Percentiles rank a stretch among this genome's conserved stretches.
Evolutionary conservation across 2,113 vertebrate species (phyloP).

Genomic region (Sebastes fasciatus): DNA sequence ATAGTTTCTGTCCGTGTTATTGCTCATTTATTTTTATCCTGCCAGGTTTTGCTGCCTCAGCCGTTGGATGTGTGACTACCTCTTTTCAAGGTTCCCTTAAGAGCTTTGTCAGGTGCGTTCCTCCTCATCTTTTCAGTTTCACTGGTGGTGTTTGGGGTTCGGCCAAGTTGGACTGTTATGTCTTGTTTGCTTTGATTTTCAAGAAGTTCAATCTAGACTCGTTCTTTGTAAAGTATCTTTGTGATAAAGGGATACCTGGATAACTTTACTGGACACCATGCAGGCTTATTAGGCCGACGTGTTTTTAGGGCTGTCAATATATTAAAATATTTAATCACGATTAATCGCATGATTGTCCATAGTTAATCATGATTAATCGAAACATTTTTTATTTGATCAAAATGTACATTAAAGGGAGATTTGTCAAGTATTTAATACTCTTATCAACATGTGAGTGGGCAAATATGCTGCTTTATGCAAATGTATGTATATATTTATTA

Average conservation of each 20-base stretch:
- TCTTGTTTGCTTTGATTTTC: neutral
- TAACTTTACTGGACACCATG: neutral
- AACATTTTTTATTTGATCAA: too few species aligned
- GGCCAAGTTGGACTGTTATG: neutral
- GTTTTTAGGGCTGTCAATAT: too few species aligned
- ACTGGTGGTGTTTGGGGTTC: neutral
- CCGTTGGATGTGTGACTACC: neutral
- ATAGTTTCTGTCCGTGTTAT: conserved; percentile 40
- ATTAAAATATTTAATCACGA: too few species aligned
- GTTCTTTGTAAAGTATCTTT: neutral
- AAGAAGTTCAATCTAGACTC: neutral
- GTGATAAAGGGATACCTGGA: neutral
- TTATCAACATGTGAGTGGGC: too few species aligned
- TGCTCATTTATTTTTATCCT: conserved; percentile 19
- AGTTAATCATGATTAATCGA: too few species aligned
- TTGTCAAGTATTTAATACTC: too few species aligned
- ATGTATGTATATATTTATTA: too few species aligned
- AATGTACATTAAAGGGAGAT: too few species aligned
- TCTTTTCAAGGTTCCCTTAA: conserved; percentile 2
- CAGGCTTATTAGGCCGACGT: too few species aligned
- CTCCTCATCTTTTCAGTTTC: neutral
- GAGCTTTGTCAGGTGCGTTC: neutral
- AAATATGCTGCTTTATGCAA: too few species aligned
- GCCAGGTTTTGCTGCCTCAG: conserved; percentile 13
- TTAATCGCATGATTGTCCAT: too few species aligned